Evolutionary conservation across 2,113 vertebrate species (phyloP), one percentile per base, ranked within the genome.

Genomic region (Ramphastos sulfuratus): DNA sequence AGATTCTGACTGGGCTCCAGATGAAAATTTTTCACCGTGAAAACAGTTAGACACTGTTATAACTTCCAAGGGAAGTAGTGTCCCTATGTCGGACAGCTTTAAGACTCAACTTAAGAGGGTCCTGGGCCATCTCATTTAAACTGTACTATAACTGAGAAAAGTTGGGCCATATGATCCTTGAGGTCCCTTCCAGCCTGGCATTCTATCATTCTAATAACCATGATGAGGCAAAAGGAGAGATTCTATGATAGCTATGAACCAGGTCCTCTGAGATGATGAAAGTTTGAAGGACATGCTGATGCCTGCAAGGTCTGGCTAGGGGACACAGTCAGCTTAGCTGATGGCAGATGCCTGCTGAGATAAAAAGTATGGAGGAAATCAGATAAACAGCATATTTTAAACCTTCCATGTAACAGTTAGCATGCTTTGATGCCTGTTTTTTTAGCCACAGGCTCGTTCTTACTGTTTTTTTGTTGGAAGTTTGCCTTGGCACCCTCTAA

Each of bases 381-480:
- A 92, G 94, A 96, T 96, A 87, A 96, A 96, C 97, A 78, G 44
- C 54, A 17, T 96, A 90, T 95, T 95, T 96, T 87, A 93, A 96
- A 97, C 96, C 65, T 89, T 76, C 91, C 71, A 15, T 65, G 56
- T 89, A 95, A 73, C 80, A 94, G 81, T 95, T 93, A 87, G 70
- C 80, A 46, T 70, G 46, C 83, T 95, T 96, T 77, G 89, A 72
- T 71, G 55, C 71, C 46, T 55, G 17, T 4, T 56, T 65, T 73
- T 96, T 86, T 83, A 91, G 84, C 33, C 33, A 46, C 20, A 48
- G 58, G 52, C 85, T 94, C 69, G 42, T 89, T 92, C 79, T 31
- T 60, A 52, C n/a, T 39, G 31, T 6, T 5, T 90, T 85, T 55
- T 87, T n/a, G 7, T 4, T 90, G 72, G 80, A 93, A 97, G 95